Conservation (phyloP, 2,113 vertebrate species). For the Sceloporus undulatus region DNA sequence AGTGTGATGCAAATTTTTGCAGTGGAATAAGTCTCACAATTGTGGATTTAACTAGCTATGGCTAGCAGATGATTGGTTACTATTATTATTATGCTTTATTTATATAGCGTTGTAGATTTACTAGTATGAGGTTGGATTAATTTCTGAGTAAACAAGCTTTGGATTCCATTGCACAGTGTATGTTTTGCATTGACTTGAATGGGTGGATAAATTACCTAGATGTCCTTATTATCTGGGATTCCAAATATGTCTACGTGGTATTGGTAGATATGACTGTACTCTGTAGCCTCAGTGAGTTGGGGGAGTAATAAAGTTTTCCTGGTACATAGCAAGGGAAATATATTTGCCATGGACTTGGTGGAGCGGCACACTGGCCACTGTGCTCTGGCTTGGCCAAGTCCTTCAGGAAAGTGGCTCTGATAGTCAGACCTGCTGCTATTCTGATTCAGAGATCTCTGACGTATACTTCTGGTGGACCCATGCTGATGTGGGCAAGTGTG, state of each 20-base stretch:
- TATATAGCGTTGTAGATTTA: too few relatives aligned
- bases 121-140: not conserved
- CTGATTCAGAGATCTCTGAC: not conserved
- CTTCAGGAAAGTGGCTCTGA: not conserved
- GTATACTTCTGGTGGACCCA: not conserved
- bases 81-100: not conserved
- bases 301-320: not conserved
- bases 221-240: not conserved
- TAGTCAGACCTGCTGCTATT: not conserved
- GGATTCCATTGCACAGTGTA: not conserved
- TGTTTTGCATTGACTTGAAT: too few relatives aligned
- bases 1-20: not conserved
- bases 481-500: too few relatives aligned
- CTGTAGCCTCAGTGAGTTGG: not conserved
- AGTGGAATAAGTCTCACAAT: too few relatives aligned
- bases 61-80: not conserved
- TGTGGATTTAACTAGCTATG: not conserved
- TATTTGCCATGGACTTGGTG: not conserved
- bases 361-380: not conserved
- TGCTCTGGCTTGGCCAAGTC: not conserved
- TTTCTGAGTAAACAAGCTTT: not conserved
- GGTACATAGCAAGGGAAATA: not conserved
- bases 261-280: not conserved
- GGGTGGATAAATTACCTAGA: not conserved
- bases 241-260: not conserved